Evolutionary conservation across 2,888 invertebrate genomes (phyloP), one percentile per base, ranked within the genome.

Genomic region (Ichneumoninae sp.): DNA sequence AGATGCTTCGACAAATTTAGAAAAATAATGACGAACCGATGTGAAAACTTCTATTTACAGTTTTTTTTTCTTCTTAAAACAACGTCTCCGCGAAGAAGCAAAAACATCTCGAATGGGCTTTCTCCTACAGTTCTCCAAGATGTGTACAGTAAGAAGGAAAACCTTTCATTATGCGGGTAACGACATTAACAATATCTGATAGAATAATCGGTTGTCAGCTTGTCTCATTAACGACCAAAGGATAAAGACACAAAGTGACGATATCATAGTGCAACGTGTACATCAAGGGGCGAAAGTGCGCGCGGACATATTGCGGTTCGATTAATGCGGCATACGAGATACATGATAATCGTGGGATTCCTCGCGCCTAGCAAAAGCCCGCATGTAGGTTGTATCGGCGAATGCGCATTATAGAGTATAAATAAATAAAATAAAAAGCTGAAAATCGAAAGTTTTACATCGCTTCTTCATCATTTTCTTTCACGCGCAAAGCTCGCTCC

Each of bases 281-380:
- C 47, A 40, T 36, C 68, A 22, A 10, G 36, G 1, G 68, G 68
- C 50, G 75, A 80, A 80, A 80, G 75, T 80, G 60, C 16, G 68
- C 30, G 22, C 13, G n/a, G n/a, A 33, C 40, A 60, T 19, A 16
- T 70, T 16, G 30, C 19, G 50, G 47, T 16, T 1, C 50, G 75
- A 70, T 80, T 52, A 69, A 50, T 69, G 40, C 40, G 30, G 26
- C 40, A 16, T 36, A 33, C 7, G 47, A 50, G 80, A 75, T 52
- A 75, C 69, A 36, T 77, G 77, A 82, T 77, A 76, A 71, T 71
- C 82, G 77, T 82, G 76, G 82, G 82, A 82, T 77, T 78, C 26
- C 76, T 10, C 68, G 36, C 19, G 16, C 40, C 52, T 70, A 54
- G 54, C 54, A 72, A 65, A 76, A 30, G 8, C 54, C 44, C 50